These are phyloP conservation scores for Synaphobranchus kaupii DNA, from an alignment of 2,797 vertebrate genomes.

Conservation along the genomic window DNA sequence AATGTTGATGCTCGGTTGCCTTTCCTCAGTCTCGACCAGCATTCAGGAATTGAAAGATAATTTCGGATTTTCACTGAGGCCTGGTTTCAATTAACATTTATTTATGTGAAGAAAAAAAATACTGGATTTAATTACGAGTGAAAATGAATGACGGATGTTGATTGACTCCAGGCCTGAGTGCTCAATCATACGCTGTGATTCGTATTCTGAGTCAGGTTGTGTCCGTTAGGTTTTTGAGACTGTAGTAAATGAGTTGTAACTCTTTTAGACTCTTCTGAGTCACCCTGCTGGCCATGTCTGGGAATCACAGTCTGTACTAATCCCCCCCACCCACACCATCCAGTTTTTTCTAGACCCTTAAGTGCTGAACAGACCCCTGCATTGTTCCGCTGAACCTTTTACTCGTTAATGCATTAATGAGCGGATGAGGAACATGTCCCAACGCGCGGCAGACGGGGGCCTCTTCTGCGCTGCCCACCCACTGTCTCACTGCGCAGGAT, in stretches of 20 bases:
- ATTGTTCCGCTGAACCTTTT: conserved; percentile 49
- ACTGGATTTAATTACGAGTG: neutral
- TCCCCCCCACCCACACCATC: no score
- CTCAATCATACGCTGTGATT: neutral
- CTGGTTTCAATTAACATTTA: neutral
- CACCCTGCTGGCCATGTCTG: neutral
- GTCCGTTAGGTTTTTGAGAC: neutral
- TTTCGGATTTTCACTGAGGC: neutral
- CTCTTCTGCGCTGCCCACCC: conserved; percentile 38
- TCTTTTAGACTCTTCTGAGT: neutral
- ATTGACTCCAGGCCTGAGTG: neutral
- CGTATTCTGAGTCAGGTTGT: neutral
- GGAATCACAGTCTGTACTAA: neutral
- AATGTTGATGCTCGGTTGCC: no score
- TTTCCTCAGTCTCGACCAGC: neutral
- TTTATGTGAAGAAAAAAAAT: neutral
- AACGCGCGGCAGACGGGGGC: conserved; percentile 35
- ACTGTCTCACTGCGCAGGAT: conserved; percentile 63
- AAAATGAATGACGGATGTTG: neutral
- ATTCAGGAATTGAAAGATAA: conserved; percentile 26
- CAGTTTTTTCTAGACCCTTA: conserved; percentile 33
- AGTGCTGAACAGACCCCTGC: conserved; percentile 14
- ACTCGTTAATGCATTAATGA: conserved; percentile 52
- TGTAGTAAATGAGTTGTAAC: neutral
- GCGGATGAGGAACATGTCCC: conserved; percentile 51